Percentiles rank a stretch among this genome's conserved stretches.
These are phyloP conservation scores for Sitophilus oryzae DNA, from an alignment of 1,140 invertebrate genomes.

Conservation along the genomic window DNA sequence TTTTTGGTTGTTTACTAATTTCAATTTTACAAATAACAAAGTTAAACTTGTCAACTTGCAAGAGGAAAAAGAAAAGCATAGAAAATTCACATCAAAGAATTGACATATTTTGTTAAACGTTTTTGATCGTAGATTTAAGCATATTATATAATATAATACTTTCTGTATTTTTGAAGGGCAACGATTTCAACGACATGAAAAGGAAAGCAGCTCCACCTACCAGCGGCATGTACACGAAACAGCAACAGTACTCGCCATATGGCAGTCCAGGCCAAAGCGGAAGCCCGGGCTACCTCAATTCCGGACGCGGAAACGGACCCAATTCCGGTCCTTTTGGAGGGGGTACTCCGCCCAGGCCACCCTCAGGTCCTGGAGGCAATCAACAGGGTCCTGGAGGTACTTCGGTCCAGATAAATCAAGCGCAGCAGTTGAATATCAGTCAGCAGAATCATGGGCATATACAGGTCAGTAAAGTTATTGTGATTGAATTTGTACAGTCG, in stretches of 20 bases:
- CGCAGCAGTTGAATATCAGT: slow-evolving; percentile 76
- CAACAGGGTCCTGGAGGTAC: slow-evolving; percentile 42
- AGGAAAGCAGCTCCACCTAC: slow-evolving; percentile 37
- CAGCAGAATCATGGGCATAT: slow-evolving; percentile 66
- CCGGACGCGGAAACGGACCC: slow-evolving; percentile 42
- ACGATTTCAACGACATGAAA: slow-evolving; percentile 49
- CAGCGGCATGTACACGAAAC: slow-evolving; percentile 41
- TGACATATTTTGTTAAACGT: too few relatives aligned
- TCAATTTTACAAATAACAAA: too few relatives aligned
- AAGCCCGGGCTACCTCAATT: slow-evolving; percentile 57
- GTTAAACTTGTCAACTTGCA: too few relatives aligned
- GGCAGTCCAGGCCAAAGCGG: slow-evolving; percentile 57
- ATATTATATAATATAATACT: too few relatives aligned
- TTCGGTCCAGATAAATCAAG: slow-evolving; percentile 74
- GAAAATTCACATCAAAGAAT: too few relatives aligned
- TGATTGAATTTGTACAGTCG: too few relatives aligned
- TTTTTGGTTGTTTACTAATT: too few relatives aligned
- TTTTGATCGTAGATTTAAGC: too few relatives aligned
- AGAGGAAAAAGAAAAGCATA: too few relatives aligned
- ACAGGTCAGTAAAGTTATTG: too few relatives aligned
- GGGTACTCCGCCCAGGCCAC: slow-evolving; percentile 56
- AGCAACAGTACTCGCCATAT: slow-evolving; percentile 64
- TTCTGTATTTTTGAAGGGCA: slow-evolving; percentile 23
- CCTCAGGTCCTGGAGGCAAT: slow-evolving; percentile 50
- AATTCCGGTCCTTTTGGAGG: slow-evolving; percentile 51